Evolutionary conservation across 2,888 invertebrate genomes (phyloP), one percentile per base, ranked within the genome.

Genomic region (Macrosoma leucophasiata): DNA sequence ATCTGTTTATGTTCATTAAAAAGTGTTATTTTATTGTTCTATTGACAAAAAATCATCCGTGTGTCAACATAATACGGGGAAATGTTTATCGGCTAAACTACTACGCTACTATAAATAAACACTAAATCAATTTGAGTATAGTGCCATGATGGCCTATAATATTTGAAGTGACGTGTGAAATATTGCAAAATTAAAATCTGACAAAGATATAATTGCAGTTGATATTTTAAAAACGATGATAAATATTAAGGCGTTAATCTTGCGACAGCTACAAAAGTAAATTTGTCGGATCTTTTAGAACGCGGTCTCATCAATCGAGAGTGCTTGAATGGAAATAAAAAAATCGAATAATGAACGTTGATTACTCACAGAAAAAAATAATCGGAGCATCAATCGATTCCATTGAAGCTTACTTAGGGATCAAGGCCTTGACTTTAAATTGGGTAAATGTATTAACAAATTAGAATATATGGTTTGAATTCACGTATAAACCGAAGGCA

Each of bases 301-400:
- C 43, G 37, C 56, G 62, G 65, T 55, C 60, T 62, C 58, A 58
- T 55, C 55, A 43, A 43, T 50, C 31, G 39, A 52, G 50, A 51
- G 49, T 38, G 34, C 46, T 52, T 46, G 46, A 48, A 38, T 38
- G 36, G 51, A 55, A 58, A n/a, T n/a, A n/a, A n/a, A 59, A 51
- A 55, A 50, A 53, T 33, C 29, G 39, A 46, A 49, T 58, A 59
- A 62, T 51, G 51, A 56, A 39, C 55, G 51, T 50, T 56, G 53
- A 55, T 59, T 52, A 48, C n/a, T n/a, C n/a, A n/a, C 36, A 14
- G 43, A 33, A 50, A 58, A 51, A 55, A 55, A 46, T 45, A 58
- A 57, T 33, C 51, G 39, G 59, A 58, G 45, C 45, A 45, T 19
- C 29, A 14, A 23, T 24, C 17, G n/a, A n/a, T n/a, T n/a, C n/a